Conservation (phyloP, 2,797 vertebrate species). For the Iguana delicatissima region DNA sequence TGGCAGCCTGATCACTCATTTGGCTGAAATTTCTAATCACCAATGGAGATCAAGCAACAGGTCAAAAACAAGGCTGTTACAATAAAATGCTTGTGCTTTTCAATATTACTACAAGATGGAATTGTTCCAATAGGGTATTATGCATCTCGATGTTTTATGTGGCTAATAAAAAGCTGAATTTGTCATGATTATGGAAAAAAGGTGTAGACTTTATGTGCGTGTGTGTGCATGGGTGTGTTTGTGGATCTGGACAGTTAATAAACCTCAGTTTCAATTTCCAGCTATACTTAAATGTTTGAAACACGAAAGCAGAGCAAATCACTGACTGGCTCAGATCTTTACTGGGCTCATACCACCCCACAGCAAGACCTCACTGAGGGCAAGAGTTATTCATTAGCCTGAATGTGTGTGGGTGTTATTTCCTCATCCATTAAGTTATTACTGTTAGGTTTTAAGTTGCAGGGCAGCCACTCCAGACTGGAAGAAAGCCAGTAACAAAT, state of each 20-base stretch:
- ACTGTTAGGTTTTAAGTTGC: conserved; percentile 38
- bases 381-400: conserved; percentile 41
- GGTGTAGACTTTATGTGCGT: background rate
- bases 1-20: background rate
- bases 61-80: background rate
- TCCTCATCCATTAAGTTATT: conserved; percentile 46
- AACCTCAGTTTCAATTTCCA: background rate
- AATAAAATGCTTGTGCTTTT: background rate
- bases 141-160: background rate
- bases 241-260: background rate
- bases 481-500: conserved; percentile 34
- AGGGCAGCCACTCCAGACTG: conserved; percentile 28
- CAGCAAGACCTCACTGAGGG: conserved; percentile 24
- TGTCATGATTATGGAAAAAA: background rate
- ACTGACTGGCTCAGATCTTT: background rate
- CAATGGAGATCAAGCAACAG: background rate
- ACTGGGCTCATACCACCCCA: background rate
- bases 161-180: background rate
- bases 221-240: background rate
- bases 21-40: background rate
- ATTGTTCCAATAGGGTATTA: background rate
- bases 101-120: background rate
- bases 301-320: background rate
- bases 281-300: conserved; percentile 12
- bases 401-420: conserved; percentile 39